Evolutionary conservation across 37 sponge, comb jelly and placozoan genomes (phyloP), one percentile per base, ranked within the genome.

Genomic region (Axinella damicornis): DNA sequence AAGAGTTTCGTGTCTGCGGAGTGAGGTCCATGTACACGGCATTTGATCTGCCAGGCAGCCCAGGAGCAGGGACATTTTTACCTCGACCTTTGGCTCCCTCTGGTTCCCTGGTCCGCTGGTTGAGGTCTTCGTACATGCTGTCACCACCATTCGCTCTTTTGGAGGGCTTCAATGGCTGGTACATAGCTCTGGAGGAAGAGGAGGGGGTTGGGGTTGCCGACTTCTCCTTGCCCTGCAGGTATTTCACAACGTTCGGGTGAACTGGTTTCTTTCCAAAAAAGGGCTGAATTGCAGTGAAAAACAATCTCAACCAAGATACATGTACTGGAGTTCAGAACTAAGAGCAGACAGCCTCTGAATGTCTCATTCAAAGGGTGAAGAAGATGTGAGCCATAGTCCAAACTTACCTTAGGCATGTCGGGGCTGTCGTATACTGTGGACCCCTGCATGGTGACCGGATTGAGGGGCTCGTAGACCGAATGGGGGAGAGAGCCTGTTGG

Each of bases 21-120:
- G 56, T 54, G 15, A 77, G 67, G 15, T 60, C 78, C 77, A 77
- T 85, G 78, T 85, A 85, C 24, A 65, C 1, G 31, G 52, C 41
- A 19, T 32, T 31, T 5, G 2, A 12, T 46, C 6, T 4, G 46
- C 46, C 46, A 46, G 46, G 9, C 46, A 46, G 46, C 9, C 6
- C 46, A 46, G 46, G 46, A 9, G 46, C n/a, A n/a, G 46, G 46
- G 46, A 46, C 6, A 46, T 46, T 46, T 46, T 46, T 46, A 46
- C 46, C 9, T 46, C 46, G 34, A 25, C 69, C 19, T 18, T 35
- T 5, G 34, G n/a, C 27, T 12, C 27, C 27, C 25, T 22, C 13
- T 27, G 62, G 17, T 19, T 56, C 57, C 18, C 57, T 56, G 15
- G 57, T 56, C 18, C 15, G 17, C 18, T 56, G 15, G 25, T 4